Conservation (phyloP, 1,140 invertebrate genomes). For the Microplitis demolitor region DNA sequence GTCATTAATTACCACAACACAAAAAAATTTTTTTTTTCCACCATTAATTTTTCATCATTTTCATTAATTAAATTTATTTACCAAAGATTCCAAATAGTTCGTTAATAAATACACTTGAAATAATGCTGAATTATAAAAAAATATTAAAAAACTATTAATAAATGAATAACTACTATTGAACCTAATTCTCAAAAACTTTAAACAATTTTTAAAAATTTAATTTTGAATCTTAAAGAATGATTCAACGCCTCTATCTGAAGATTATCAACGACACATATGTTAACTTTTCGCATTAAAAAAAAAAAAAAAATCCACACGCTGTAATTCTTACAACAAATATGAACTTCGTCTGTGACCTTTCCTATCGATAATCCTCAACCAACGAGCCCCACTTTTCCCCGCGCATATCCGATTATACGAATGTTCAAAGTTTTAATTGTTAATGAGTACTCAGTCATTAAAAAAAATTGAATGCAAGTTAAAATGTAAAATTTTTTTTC, state of each 20-base stretch:
- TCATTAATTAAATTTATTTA: too few species aligned
- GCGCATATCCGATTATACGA: conserved; percentile 24
- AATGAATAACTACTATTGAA: too few species aligned
- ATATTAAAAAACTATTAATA: too few species aligned
- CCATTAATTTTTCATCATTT: too few species aligned
- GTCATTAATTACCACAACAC: neutral
- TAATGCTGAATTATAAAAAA: too few species aligned
- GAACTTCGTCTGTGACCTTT: conserved; percentile 23
- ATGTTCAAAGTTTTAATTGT: conserved; percentile 11
- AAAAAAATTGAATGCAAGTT: too few species aligned
- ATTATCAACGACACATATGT: neutral
- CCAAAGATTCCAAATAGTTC: too few species aligned
- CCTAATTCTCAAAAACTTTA: too few species aligned
- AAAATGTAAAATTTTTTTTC: neutral
- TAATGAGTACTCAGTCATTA: neutral
- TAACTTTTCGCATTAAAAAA: neutral
- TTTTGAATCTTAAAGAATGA: too few species aligned
- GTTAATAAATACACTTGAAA: too few species aligned
- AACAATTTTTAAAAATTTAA: too few species aligned
- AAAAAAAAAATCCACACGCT: neutral
- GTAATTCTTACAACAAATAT: neutral
- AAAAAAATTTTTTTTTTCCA: too few species aligned
- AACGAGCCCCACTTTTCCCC: neutral
- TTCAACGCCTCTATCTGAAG: neutral
- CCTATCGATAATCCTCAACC: conserved; percentile 13